Evolutionary conservation across 2,113 vertebrate genomes (phyloP).

Genomic region (Cromileptes altivelis): DNA sequence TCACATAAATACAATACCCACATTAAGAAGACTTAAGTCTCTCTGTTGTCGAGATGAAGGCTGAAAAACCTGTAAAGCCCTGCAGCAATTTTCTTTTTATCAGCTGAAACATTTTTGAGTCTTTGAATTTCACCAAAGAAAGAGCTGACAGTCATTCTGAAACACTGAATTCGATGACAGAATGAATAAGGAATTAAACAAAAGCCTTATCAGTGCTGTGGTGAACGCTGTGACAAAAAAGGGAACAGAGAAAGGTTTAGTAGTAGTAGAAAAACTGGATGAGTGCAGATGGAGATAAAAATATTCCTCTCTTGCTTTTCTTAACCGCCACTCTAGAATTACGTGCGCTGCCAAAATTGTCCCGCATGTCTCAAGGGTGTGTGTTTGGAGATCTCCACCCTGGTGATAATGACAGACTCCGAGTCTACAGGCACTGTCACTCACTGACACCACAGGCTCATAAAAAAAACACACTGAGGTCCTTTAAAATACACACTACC

Average conservation of each 20-base stretch:
- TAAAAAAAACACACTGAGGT: conserved; percentile 27
- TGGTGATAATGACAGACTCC: conserved; percentile 72
- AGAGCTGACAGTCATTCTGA: background rate
- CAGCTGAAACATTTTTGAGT: background rate
- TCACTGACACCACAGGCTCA: conserved; percentile 42
- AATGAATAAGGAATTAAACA: background rate
- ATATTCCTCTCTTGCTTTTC: conserved; percentile 57
- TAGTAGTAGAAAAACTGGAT: background rate
- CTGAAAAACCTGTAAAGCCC: background rate
- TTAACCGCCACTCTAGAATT: conserved; percentile 60
- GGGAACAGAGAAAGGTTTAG: background rate
- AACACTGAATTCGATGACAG: background rate
- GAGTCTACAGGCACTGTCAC: conserved; percentile 21
- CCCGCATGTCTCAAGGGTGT: conserved; percentile 36
- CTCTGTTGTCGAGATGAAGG: background rate
- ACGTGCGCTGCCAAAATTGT: conserved; percentile 57
- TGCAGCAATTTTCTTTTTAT: background rate
- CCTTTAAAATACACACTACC: conserved; percentile 24
- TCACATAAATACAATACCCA: background rate
- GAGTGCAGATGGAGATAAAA: conserved; percentile 48
- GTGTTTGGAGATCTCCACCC: conserved; percentile 70
- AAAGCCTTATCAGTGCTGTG: background rate
- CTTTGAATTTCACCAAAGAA: background rate
- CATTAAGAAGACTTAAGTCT: background rate
- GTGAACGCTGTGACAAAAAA: background rate